Conservation (phyloP, 2,113 vertebrate species). For the Tauraco erythrolophus region DNA sequence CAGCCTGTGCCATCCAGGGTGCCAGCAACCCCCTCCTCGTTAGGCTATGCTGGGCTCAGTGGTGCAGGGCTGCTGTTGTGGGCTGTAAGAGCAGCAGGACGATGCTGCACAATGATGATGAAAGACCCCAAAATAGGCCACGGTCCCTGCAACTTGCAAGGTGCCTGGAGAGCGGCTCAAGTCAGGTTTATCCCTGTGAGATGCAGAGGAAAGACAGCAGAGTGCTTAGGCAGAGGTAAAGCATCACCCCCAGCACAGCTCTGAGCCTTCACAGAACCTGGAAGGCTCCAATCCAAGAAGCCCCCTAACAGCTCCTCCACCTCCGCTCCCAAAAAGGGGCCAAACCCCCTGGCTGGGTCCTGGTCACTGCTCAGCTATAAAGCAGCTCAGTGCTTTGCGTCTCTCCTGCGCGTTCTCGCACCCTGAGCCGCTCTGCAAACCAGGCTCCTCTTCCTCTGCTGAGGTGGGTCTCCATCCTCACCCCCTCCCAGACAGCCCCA, state of each 20-base stretch:
- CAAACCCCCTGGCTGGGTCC: not conserved
- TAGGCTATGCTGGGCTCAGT: not conserved
- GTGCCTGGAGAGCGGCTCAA: fast-evolving
- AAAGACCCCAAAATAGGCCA: not conserved
- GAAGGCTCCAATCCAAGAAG: fast-evolving
- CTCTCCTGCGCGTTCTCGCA: not conserved
- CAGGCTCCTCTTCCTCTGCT: not conserved
- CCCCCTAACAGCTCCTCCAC: not conserved
- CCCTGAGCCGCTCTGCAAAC: not conserved
- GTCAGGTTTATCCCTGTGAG: not conserved
- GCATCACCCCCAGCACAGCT: not conserved
- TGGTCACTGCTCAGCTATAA: not conserved
- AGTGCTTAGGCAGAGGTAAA: fast-evolving
- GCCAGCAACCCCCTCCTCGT: not conserved
- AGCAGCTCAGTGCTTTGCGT: not conserved
- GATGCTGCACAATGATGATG: not conserved
- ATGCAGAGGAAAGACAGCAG: not conserved
- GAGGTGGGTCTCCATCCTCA: not conserved
- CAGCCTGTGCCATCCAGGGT: not conserved
- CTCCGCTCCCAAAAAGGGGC: not conserved
- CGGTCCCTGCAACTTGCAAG: not conserved
- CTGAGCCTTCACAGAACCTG: not conserved
- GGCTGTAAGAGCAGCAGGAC: not conserved
- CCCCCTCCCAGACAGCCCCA: not conserved
- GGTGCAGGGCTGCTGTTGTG: not conserved